Conservation (phyloP, 2,888 invertebrate species). For the Amphimallon solstitiale region DNA sequence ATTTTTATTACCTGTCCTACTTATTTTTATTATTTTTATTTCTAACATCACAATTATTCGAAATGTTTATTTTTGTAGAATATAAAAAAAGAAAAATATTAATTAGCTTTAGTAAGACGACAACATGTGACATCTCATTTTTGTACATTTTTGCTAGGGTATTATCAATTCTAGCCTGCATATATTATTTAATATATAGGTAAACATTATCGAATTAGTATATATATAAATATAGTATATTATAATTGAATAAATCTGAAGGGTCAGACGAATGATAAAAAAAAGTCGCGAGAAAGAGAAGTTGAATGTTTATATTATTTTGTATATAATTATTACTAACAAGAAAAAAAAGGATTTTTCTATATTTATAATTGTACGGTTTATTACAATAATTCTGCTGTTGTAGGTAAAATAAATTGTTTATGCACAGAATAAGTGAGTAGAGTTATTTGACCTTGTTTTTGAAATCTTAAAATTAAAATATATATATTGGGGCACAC, state of each 20-base stretch:
- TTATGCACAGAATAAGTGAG: background rate
- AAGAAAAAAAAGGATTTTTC: slow-evolving; percentile 21
- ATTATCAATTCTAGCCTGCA: slow-evolving; percentile 28
- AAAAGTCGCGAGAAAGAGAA: slow-evolving; percentile 8
- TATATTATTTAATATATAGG: slow-evolving; percentile 17
- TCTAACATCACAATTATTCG: background rate
- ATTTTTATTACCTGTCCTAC: slow-evolving; percentile 4
- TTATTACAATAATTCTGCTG: slow-evolving; percentile 29
- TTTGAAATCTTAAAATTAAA: background rate
- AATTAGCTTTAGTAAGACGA: background rate
- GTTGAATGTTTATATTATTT: slow-evolving; percentile 17
- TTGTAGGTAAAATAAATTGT: background rate
- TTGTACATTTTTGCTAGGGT: background rate
- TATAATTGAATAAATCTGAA: slow-evolving; percentile 17
- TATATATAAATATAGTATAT: slow-evolving; percentile 15
- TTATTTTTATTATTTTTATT: too few species aligned
- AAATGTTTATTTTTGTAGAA: slow-evolving; percentile 15
- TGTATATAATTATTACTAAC: slow-evolving; percentile 29
- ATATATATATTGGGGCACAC: too few species aligned
- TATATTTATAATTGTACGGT: slow-evolving; percentile 33
- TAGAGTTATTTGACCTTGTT: background rate
- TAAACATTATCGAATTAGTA: slow-evolving; percentile 29
- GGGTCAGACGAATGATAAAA: background rate
- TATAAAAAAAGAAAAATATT: slow-evolving; percentile 1
- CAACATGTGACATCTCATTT: slow-evolving; percentile 7